Percentiles rank a stretch among this genome's conserved stretches.
phyloP scores from a whole-genome alignment of 2,113 vertebrate species.

The Lophura nycthemera region DNA sequence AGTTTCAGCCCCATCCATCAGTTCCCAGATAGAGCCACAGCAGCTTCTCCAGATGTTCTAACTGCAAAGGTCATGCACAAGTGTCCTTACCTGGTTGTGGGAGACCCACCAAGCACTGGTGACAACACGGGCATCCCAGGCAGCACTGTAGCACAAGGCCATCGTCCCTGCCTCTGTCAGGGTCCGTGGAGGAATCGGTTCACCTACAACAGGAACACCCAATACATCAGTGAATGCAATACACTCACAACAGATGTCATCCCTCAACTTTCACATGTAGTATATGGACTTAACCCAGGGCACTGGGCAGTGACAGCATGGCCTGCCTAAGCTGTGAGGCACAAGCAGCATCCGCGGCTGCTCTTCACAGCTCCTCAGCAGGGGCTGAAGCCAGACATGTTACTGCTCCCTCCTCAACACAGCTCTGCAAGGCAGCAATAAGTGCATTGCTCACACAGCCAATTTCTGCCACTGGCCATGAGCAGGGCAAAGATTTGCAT shows the following conservation, averaged over 20 bases:
- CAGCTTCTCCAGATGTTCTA: neutral
- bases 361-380: neutral
- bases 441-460: neutral
- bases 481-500: neutral
- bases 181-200: slow-evolving; percentile 88
- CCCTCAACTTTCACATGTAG: neutral
- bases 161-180: slow-evolving; percentile 95
- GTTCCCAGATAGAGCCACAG: neutral
- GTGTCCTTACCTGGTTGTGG: slow-evolving; percentile 89
- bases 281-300: neutral
- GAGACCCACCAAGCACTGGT: slow-evolving; percentile 99
- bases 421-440: neutral
- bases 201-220: slow-evolving; percentile 74
- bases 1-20: fast-evolving
- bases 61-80: neutral
- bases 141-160: slow-evolving; percentile 96
- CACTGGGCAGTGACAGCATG: neutral
- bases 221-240: fast-evolving
- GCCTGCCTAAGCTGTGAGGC: neutral
- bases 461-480: neutral
- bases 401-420: neutral
- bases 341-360: neutral
- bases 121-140: slow-evolving; percentile 96
- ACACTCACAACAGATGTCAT: fast-evolving
- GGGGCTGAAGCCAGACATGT: neutral